Percentiles rank a stretch among this genome's conserved stretches.
Conservation (phyloP, 30 jellyfish, hydroid and myxozoan species). For the Mastigias papua region DNA sequence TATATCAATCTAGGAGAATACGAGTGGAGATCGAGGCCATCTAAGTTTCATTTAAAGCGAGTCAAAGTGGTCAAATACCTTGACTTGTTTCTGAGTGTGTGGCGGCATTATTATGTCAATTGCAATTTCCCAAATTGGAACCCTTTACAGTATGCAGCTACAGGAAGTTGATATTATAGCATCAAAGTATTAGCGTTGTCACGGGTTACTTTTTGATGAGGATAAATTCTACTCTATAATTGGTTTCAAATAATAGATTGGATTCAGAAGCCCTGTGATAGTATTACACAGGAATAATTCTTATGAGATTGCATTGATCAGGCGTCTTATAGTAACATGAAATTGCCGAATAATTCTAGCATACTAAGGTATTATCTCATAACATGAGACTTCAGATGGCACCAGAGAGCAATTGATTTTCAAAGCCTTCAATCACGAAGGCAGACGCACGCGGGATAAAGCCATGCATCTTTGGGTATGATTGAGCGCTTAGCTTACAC, state of each 20-base stretch:
- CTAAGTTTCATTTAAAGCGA: too few species aligned
- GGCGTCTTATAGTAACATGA: slow-evolving; percentile 2
- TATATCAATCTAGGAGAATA: too few species aligned
- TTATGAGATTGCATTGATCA: background rate
- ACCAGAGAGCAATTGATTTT: background rate
- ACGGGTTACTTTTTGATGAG: slow-evolving; percentile 1
- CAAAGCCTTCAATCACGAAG: background rate
- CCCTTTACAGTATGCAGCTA: background rate
- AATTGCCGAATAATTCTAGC: background rate
- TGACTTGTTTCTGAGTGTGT: too few species aligned
- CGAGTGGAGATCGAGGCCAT: too few species aligned
- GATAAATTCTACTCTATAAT: background rate
- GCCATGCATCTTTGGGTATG: too few species aligned
- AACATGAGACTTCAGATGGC: background rate
- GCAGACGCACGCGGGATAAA: background rate
- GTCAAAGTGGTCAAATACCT: too few species aligned
- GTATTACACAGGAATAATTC: background rate
- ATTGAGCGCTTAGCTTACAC: too few species aligned
- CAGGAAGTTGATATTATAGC: background rate
- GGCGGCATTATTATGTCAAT: too few species aligned
- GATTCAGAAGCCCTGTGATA: background rate
- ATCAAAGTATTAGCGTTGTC: slow-evolving; percentile 9
- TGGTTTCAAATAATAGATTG: slow-evolving; percentile 12
- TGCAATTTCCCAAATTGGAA: background rate
- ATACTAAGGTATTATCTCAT: background rate